Evolutionary conservation across 2,888 invertebrate species (phyloP).

Genomic region (Sipha maydis): DNA sequence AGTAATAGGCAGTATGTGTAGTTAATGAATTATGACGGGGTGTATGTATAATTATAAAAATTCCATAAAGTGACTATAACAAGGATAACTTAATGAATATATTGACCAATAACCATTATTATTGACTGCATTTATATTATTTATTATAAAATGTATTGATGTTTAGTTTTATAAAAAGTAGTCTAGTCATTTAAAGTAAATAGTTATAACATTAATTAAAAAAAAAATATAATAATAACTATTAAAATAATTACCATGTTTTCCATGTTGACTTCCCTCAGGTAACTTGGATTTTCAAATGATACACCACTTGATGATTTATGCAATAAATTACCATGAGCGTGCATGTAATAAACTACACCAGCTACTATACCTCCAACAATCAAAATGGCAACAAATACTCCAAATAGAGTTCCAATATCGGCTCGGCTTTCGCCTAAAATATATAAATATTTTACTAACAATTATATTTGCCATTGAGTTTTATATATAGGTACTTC

Average conservation of each 20-base stretch:
- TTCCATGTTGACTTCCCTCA: conserved; percentile 80
- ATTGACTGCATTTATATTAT: background rate
- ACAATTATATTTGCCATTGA: background rate
- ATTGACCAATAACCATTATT: background rate
- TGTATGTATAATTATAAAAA: background rate
- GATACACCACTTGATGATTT: conserved; percentile 81
- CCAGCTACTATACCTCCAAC: conserved; percentile 74
- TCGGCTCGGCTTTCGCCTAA: conserved; percentile 70
- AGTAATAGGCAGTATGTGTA: background rate
- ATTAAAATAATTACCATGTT: conserved; percentile 69
- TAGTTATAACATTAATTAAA: background rate
- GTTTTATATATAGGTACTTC: background rate
- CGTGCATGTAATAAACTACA: conserved; percentile 74
- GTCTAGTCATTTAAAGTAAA: background rate
- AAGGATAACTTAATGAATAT: background rate
- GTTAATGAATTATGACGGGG: background rate
- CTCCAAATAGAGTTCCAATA: conserved; percentile 75
- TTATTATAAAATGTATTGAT: background rate
- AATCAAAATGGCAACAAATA: conserved; percentile 73
- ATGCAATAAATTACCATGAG: conserved; percentile 73
- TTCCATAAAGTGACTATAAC: background rate
- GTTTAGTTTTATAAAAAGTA: background rate
- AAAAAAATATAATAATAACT: background rate
- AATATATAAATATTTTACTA: conserved; percentile 56
- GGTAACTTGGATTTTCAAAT: conserved; percentile 86